Conservation (phyloP, 2,113 vertebrate species). For the Excalfactoria chinensis region DNA sequence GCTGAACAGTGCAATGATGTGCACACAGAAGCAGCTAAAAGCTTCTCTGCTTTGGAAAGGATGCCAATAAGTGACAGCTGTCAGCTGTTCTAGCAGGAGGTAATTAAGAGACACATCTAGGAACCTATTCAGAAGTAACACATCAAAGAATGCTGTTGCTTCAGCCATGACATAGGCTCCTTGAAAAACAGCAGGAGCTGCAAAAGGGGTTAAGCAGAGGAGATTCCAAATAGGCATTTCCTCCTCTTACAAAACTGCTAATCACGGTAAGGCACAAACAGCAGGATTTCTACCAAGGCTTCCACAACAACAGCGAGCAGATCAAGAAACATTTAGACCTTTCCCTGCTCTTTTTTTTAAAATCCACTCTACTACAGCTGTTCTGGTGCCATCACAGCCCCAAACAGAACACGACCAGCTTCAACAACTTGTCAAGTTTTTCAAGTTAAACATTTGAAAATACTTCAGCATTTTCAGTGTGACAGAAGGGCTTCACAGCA, state of each 20-base stretch:
- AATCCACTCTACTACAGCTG: neutral
- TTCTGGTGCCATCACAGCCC: neutral
- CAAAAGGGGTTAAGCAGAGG: neutral
- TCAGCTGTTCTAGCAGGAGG: neutral
- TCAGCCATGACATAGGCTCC: neutral
- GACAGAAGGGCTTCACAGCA: neutral
- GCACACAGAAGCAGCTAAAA: constrained; percentile 42
- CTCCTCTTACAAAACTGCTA: neutral
- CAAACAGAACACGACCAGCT: neutral
- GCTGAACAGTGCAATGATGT: neutral
- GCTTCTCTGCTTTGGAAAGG: neutral
- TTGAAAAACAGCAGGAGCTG: neutral
- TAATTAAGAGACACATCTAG: neutral
- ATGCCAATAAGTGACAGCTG: constrained; percentile 8
- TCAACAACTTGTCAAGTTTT: neutral
- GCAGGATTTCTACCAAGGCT: neutral
- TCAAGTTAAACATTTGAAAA: constrained; percentile 10
- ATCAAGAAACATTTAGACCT: neutral
- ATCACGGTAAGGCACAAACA: neutral
- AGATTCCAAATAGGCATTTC: neutral
- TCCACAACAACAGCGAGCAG: neutral
- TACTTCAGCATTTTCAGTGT: neutral
- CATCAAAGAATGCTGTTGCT: neutral
- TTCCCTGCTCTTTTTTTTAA: neutral
- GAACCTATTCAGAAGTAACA: neutral